These are phyloP conservation scores for Oryctolagus cuniculus DNA, from an alignment of 2,113 vertebrate species.

Conservation along the genomic window mOryCun1.1 NC_091438.1:163233501-163234000, in stretches of 20 bases:
- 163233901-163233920: not conserved
- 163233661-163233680: fast-evolving
- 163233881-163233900: not conserved
- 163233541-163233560: no score
- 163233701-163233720: not conserved
- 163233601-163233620: fast-evolving
- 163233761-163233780: fast-evolving
- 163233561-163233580: not conserved
- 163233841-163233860: not conserved
- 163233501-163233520: fast-evolving
- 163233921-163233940: not conserved
- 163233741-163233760: no score
- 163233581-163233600: not conserved
- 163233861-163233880: not conserved
- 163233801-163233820: no score
- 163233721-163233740: no score
- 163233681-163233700: not conserved
- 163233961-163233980: no score
- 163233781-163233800: no score
- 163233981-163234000: no score
- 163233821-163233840: not conserved
- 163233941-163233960: no score
- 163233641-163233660: no score
- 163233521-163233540: not conserved
- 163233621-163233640: no score